These are phyloP conservation scores for Pocillopora verrucosa DNA, from an alignment of 64 coral and sea anemone genomes.

Conservation along the genomic window DNA sequence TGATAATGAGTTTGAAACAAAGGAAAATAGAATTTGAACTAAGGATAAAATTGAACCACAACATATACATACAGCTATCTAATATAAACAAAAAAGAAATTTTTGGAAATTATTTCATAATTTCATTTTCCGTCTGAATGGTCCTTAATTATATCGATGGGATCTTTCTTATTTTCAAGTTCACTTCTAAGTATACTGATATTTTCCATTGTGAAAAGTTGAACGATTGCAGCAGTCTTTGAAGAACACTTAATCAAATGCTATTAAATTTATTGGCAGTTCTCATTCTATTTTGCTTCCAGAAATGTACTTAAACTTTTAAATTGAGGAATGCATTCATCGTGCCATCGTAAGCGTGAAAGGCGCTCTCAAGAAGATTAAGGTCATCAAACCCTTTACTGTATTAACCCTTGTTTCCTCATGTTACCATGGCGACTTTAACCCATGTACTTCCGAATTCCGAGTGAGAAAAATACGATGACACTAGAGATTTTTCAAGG, in stretches of 20 bases:
- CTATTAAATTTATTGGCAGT: background rate
- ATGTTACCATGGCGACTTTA: background rate
- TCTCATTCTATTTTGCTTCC: background rate
- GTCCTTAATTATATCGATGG: background rate
- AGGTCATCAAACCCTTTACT: background rate
- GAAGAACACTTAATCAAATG: background rate
- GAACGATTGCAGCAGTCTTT: background rate
- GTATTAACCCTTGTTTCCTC: constrained; percentile 8
- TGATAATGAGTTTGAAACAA: too few species aligned
- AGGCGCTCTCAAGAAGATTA: background rate
- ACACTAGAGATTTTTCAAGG: background rate
- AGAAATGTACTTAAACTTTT: constrained; percentile 2
- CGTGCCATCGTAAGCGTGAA: background rate
- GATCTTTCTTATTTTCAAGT: background rate
- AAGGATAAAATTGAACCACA: too few species aligned
- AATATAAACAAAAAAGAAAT: background rate
- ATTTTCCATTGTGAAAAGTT: background rate
- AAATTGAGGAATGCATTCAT: constrained; percentile 38
- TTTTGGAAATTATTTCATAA: background rate
- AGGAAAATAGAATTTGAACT: too few species aligned
- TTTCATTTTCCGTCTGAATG: background rate
- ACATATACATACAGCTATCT: background rate
- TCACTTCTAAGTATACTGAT: background rate
- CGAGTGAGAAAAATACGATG: background rate
- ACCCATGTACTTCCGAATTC: constrained; percentile 17